Conservation (phyloP, 2,888 invertebrate species). For the Corbicula japonica region DNA sequence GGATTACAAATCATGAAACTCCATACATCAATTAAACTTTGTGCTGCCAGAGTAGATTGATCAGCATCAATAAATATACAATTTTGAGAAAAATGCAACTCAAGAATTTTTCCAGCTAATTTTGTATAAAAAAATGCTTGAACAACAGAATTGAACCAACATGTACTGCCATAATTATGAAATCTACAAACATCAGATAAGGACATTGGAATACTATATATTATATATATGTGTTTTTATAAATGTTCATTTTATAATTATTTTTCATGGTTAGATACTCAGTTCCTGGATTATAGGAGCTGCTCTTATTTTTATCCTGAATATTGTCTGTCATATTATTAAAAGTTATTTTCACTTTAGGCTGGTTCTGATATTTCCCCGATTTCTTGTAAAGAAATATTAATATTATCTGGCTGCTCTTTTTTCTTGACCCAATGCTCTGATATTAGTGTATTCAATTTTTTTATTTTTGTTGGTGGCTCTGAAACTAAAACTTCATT, state of each 20-base stretch:
- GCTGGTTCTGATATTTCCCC: constrained; percentile 27
- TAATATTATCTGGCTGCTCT: constrained; percentile 12
- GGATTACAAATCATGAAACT: neutral
- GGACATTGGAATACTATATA: constrained; percentile 7
- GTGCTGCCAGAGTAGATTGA: constrained; percentile 1
- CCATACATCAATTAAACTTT: constrained; percentile 10
- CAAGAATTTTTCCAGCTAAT: constrained; percentile 6
- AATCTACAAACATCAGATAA: constrained; percentile 18
- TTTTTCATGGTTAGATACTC: neutral
- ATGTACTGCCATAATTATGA: constrained; percentile 19
- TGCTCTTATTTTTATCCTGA: neutral
- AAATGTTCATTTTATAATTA: constrained; percentile 7
- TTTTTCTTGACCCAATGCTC: constrained; percentile 18
- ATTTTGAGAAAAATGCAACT: constrained; percentile 15
- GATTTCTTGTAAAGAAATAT: neutral
- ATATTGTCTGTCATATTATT: neutral
- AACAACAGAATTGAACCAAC: constrained; percentile 34
- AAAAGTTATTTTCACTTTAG: constrained; percentile 11
- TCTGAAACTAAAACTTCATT: neutral
- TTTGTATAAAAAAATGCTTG: constrained; percentile 25
- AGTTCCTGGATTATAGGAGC: neutral
- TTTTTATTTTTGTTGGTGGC: too few species aligned
- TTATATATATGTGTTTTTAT: constrained; percentile 10
- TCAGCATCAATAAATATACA: constrained; percentile 12
- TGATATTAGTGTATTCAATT: neutral